phyloP scores from a whole-genome alignment of 2,797 vertebrate species.

The Glossophaga mutica region DNA sequence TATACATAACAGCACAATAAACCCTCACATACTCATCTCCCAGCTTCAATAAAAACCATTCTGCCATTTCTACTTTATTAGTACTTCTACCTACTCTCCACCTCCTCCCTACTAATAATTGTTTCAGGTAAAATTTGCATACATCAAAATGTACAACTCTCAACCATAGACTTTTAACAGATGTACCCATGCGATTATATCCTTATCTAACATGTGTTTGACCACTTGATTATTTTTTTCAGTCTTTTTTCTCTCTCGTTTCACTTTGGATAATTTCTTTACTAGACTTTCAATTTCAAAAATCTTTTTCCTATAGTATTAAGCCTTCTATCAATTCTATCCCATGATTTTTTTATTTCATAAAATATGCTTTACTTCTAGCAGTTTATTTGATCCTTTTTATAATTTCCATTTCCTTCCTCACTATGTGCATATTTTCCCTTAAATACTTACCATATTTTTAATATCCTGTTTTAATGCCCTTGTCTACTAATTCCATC shows the following conservation, averaged over 20 bases:
- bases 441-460: conserved; percentile 2
- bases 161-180: not conserved
- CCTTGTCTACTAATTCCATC: not conserved
- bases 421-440: not conserved
- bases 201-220: not conserved
- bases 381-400: not conserved
- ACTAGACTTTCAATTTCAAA: not conserved
- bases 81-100: not conserved
- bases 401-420: not conserved
- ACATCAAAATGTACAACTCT: not conserved
- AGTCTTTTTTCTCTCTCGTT: not conserved
- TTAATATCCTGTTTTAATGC: not conserved
- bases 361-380: not conserved
- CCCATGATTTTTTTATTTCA: not conserved
- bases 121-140: not conserved
- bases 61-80: not conserved
- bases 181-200: not conserved
- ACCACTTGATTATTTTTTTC: not conserved
- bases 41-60: not conserved
- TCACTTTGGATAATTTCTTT: not conserved
- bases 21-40: not conserved
- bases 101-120: not conserved
- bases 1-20: not conserved
- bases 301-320: not conserved
- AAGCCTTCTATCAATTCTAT: not conserved